These are phyloP conservation scores for Crypturellus undulatus DNA, from an alignment of 2,113 vertebrate genomes.

Conservation along the genomic window DNA sequence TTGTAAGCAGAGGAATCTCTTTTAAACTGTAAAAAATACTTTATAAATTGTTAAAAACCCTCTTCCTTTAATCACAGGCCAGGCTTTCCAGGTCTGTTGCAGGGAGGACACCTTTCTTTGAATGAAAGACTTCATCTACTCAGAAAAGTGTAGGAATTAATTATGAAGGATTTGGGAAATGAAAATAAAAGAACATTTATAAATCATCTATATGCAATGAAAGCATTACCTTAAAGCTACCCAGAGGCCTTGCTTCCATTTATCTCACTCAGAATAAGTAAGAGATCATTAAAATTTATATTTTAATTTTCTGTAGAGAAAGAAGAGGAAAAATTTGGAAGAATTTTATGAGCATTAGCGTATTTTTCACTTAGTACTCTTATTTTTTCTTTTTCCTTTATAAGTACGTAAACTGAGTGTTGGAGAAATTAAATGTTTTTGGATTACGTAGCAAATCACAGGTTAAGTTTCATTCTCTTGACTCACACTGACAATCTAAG, in stretches of 20 bases:
- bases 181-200: not conserved
- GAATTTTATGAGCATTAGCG: constrained; percentile 36
- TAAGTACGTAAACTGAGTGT: not conserved
- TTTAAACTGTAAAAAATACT: not conserved
- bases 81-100: not conserved
- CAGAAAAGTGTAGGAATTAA: constrained; percentile 15
- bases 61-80: not conserved
- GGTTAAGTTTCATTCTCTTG: not conserved
- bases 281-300: constrained; percentile 55
- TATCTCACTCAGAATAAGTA: constrained; percentile 30
- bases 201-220: constrained; percentile 25
- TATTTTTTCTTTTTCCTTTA: constrained; percentile 18
- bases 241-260: constrained; percentile 51
- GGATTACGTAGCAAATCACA: not conserved
- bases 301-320: constrained; percentile 45
- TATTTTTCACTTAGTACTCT: constrained; percentile 31
- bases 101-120: not conserved
- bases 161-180: constrained; percentile 31
- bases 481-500: not conserved
- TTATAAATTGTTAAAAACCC: not conserved
- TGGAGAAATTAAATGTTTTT: not conserved
- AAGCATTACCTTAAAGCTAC: constrained; percentile 37
- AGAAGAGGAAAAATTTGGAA: not conserved
- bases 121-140: not conserved
- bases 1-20: not conserved